A percentile compares a stretch with the other conserved stretches of the same genome.
phyloP scores from a whole-genome alignment of 2,797 vertebrate species.

The Gymnoscopelus braueri region DNA sequence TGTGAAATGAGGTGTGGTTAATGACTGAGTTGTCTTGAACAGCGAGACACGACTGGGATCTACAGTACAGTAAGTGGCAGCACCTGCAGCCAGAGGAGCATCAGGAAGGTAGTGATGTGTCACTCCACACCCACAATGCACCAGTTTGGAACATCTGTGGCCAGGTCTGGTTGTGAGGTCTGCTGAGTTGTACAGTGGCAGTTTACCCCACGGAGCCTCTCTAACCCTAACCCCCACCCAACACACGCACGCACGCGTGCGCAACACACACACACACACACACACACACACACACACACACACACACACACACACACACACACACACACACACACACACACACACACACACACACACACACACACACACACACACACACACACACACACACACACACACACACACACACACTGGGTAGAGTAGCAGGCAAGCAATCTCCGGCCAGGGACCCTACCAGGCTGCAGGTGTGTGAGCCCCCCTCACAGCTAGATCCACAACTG shows the following conservation, averaged over 20 bases:
- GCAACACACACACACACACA: slow-evolving; percentile 47
- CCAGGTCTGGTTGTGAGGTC: slow-evolving; percentile 45
- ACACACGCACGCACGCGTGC: slow-evolving; percentile 31
- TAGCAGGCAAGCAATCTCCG: slow-evolving; percentile 52
- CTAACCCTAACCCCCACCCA: slow-evolving; percentile 57
- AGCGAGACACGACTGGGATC: slow-evolving; percentile 30
- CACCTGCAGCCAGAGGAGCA: slow-evolving; percentile 51
- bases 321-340: slow-evolving; percentile 19
- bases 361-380: slow-evolving; percentile 22
- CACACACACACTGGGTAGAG: slow-evolving; percentile 47
- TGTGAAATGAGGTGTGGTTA: slow-evolving; percentile 45
- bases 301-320: slow-evolving; percentile 52
- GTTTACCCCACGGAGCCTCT: slow-evolving; percentile 54
- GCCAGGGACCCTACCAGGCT: slow-evolving; percentile 56
- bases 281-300: slow-evolving; percentile 38
- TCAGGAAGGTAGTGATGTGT: slow-evolving; percentile 30
- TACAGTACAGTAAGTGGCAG: slow-evolving; percentile 31
- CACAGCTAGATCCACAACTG: slow-evolving; percentile 59
- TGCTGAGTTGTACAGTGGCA: slow-evolving; percentile 61
- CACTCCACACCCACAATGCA: slow-evolving; percentile 34
- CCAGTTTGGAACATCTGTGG: slow-evolving; percentile 69
- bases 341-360: slow-evolving; percentile 55
- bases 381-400: slow-evolving; percentile 48
- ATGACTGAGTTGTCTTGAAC: slow-evolving; percentile 57
- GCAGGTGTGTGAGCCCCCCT: slow-evolving; percentile 61